Evolutionary conservation across 2,797 vertebrate genomes (phyloP).

Genomic region (Enoplosus armatus): DNA sequence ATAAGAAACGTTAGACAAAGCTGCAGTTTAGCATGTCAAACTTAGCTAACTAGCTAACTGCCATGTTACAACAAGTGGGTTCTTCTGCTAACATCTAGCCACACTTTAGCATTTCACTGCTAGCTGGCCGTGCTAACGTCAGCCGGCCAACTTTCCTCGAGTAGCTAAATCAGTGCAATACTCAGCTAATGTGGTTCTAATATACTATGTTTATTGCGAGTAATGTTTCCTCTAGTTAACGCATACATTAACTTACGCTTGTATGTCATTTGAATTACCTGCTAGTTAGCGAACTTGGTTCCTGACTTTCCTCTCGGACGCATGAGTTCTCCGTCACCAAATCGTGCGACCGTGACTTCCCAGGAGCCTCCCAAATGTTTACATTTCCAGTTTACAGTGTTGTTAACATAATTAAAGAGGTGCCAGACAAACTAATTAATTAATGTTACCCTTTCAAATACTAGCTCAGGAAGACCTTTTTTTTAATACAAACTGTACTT

Average conservation of each 20-base stretch:
- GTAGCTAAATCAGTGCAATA: neutral
- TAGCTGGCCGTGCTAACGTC: conserved; percentile 60
- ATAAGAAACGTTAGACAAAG: accelerated
- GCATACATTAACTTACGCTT: too few relatives aligned
- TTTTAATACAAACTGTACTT: neutral
- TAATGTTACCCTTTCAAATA: neutral
- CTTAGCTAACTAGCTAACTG: conserved; percentile 19
- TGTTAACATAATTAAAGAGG: neutral
- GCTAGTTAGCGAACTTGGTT: conserved; percentile 63
- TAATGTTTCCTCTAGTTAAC: accelerated
- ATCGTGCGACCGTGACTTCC: conserved; percentile 50
- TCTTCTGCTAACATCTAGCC: conserved; percentile 49
- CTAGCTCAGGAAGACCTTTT: neutral
- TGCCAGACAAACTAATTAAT: neutral
- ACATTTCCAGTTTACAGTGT: neutral
- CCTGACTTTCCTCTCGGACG: conserved; percentile 70
- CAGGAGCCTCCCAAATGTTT: neutral
- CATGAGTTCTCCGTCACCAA: conserved; percentile 70
- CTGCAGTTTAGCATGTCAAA: neutral
- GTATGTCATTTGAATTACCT: conserved; percentile 64
- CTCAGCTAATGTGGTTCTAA: accelerated
- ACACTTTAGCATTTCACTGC: conserved; percentile 60
- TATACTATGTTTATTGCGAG: accelerated
- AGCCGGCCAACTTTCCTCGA: conserved; percentile 6
- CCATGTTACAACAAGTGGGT: conserved; percentile 72